A percentile compares a stretch with the other conserved stretches of the same genome.
phyloP scores from a whole-genome alignment of 2,888 invertebrate genomes.

The Dolomedes plantarius region DNA sequence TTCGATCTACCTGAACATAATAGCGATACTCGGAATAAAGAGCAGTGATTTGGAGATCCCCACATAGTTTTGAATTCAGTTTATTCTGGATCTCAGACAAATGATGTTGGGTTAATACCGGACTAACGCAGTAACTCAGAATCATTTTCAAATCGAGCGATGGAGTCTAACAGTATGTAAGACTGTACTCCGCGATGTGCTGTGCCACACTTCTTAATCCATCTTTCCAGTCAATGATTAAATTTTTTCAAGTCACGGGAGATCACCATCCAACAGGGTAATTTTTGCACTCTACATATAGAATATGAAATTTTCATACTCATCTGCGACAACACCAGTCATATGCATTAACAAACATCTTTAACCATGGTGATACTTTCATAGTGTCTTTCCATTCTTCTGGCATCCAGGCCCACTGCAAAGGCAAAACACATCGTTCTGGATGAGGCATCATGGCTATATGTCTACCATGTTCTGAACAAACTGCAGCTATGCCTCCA shows the following conservation, averaged over 20 bases:
- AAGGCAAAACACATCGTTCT: slow-evolving; percentile 90
- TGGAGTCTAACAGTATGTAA: too few species aligned
- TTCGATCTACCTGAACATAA: slow-evolving; percentile 82
- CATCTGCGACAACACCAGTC: slow-evolving; percentile 74
- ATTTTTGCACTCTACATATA: too few species aligned
- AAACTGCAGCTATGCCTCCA: slow-evolving; percentile 91
- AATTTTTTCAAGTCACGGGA: too few species aligned
- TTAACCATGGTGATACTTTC: slow-evolving; percentile 90
- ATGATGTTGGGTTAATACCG: slow-evolving; percentile 44
- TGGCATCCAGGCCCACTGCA: slow-evolving; percentile 90
- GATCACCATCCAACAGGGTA: too few species aligned
- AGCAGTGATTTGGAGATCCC: slow-evolving; percentile 39
- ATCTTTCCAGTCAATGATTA: too few species aligned
- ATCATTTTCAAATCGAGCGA: slow-evolving; percentile 12
- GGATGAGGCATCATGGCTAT: slow-evolving; percentile 99
- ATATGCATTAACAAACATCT: slow-evolving; percentile 91
- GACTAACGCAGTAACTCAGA: slow-evolving; percentile 39
- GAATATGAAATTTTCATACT: too few species aligned
- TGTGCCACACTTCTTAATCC: too few species aligned
- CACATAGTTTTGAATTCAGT: slow-evolving; percentile 28
- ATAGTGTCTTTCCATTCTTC: slow-evolving; percentile 75
- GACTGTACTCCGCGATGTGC: too few species aligned
- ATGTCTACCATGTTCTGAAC: slow-evolving; percentile 93
- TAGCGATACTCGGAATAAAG: slow-evolving; percentile 86
- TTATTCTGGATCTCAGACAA: slow-evolving; percentile 13